These are phyloP conservation scores for Cephus spinipes DNA, from an alignment of 2,888 invertebrate species.

Conservation along the genomic window DNA sequence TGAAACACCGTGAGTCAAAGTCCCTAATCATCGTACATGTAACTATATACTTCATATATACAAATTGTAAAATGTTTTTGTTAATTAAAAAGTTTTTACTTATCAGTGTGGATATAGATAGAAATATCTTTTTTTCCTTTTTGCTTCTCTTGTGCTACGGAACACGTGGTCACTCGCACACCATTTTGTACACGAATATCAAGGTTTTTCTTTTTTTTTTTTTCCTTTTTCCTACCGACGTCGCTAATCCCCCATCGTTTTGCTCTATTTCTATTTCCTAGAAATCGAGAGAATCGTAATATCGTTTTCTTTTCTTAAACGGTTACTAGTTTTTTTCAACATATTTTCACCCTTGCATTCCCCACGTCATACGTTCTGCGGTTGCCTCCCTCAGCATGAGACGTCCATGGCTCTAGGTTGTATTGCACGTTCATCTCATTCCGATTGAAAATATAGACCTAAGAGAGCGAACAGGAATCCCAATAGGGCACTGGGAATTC, in stretches of 20 bases:
- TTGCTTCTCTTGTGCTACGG: constrained; percentile 25
- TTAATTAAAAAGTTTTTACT: constrained; percentile 52
- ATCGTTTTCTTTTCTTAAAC: constrained; percentile 3
- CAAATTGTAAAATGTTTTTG: constrained; percentile 62
- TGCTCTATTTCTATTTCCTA: constrained; percentile 17
- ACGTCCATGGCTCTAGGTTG: background rate
- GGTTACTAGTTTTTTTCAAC: background rate
- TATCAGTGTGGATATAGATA: constrained; percentile 37
- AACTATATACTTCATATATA: constrained; percentile 60
- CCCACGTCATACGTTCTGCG: background rate
- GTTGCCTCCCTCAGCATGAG: background rate
- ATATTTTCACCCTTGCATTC: constrained; percentile 10
- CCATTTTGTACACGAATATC: constrained; percentile 34
- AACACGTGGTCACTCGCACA: constrained; percentile 45
- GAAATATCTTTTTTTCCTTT: constrained; percentile 16
- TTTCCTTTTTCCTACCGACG: background rate
- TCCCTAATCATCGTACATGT: constrained; percentile 28
- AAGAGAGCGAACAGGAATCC: background rate
- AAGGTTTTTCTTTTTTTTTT: constrained; percentile 13
- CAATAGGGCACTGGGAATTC: background rate
- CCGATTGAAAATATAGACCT: too few relatives aligned
- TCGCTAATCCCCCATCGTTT: background rate
- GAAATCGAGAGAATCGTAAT: constrained; percentile 14
- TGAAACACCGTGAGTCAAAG: constrained; percentile 32
- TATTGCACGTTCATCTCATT: background rate